A percentile compares a stretch with the other conserved stretches of the same genome.
Conservation (phyloP, 2,797 vertebrate genomes). For the Acropternis orthonyx region DNA sequence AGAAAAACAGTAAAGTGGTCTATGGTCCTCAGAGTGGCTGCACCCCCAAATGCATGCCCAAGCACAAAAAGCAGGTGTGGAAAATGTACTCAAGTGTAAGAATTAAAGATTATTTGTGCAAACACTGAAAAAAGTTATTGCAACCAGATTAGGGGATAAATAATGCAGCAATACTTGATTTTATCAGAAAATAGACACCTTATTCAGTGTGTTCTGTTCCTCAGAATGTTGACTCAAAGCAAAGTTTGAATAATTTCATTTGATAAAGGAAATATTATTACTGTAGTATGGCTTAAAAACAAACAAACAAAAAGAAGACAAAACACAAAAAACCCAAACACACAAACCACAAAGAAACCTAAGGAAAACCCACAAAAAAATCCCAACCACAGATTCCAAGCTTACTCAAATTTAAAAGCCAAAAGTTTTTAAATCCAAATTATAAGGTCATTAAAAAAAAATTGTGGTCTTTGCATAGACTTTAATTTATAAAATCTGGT, state of each 20-base stretch:
- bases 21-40: background rate
- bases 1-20: background rate
- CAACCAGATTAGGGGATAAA: background rate
- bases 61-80: background rate
- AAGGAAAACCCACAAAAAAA: background rate
- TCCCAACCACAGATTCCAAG: background rate
- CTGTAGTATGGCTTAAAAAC: background rate
- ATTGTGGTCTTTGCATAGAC: background rate
- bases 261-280: background rate
- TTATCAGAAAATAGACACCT: background rate
- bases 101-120: background rate
- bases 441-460: background rate
- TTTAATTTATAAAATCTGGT: background rate
- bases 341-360: background rate
- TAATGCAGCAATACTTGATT: background rate
- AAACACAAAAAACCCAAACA: rapidly evolving
- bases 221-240: background rate
- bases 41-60: rapidly evolving
- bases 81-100: background rate
- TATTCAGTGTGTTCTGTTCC: no score
- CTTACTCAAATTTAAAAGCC: background rate
- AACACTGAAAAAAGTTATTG: background rate
- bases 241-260: background rate
- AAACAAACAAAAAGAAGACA: background rate
- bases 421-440: background rate